Base-by-base conservation (phyloP, 1,140 invertebrate genomes). In the Caerostris extrusa region DNA sequence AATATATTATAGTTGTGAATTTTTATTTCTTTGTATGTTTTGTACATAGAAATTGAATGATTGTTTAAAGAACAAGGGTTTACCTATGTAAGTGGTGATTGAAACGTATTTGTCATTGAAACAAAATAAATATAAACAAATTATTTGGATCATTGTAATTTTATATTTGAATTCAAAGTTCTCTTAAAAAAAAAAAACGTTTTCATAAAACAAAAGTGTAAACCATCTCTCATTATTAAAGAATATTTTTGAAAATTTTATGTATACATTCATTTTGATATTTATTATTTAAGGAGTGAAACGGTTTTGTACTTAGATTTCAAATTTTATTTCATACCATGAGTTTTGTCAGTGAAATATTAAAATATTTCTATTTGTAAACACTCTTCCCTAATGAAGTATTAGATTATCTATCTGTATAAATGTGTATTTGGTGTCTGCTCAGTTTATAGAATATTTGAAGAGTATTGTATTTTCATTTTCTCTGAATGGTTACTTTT, bases 211-310 rank as follows among this genome's bases (percentile, higher is more conserved):
- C 34, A 34, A 34, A 53, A 50, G 10, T 34, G 12, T 50, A 12
- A 77, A 77, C 53, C 34, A 50, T 77, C 53, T 5, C 19, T 50
- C 71, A 77, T 50, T 77, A 4, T 71, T 7, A 77, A 53, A 50
- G 12, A 17, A 77, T 77, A 50, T 77, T 77, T 77, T 77, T 50
- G 71, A 77, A 77, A 77, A 77, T 77, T 77, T 17, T 12, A 14
- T 67, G 34, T 77, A 77, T 50, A 34, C 34, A 53, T 77, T 77
- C 71, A 50, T 77, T 77, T 77, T 77, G 34, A 77, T 77, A 77
- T 77, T 12, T 77, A 50, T 77, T 77, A 50, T 50, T 77, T 50
- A 7, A 77, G 71, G 50, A 77, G 50, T 12, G 19, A 77, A 50
- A 77, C 5, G 3, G 8, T 34, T 77, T 50, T 77, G 34, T 77